Evolutionary conservation across 1,140 invertebrate species (phyloP), one percentile per base, ranked within the genome.

Genomic region (Tribolium madens): DNA sequence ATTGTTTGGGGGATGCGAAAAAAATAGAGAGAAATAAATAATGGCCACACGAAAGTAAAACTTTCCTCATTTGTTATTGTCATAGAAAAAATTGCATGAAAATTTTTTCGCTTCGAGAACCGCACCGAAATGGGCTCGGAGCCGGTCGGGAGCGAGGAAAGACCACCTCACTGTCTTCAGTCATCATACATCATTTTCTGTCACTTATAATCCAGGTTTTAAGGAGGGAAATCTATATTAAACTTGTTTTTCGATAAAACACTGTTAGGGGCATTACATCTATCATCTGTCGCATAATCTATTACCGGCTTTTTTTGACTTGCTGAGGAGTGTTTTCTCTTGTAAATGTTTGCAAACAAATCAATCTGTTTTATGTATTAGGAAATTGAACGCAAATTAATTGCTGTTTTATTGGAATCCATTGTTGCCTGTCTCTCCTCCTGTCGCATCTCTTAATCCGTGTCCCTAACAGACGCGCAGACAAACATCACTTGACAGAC

Each of bases 131-230:
- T 71, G 68, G 48, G 70, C 17, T 72, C 46, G 21, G 46, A 64
- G 26, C 50, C 42, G 13, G 10, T 50, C 46, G 50, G 26, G 17
- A 71, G 47, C 21, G 42, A 21, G 46, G 70, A 71, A 48, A 26
- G 70, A 52, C 57, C 57, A 33, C 72, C 72, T 60, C 47, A 13
- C 36, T 52, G 36, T 71, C 72, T 74, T 74, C 53, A 46, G 72
- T 74, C 72, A 74, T 74, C 72, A 74, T 74, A 60, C 72, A 74
- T 74, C 72, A 74, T 74, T 60, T 60, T 60, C 72, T 74, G 72
- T 74, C 72, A 74, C 50, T 60, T 74, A 46, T 57, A 74, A 57
- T 60, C 72, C 72, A 50, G 50, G 50, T 74, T 53, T 74, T 57
- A 74, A 60, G 72, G 31, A 74, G 53, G 48, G 50, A 74, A 74